Conservation (phyloP, 2,113 vertebrate genomes). For the Empidonax traillii region DNA sequence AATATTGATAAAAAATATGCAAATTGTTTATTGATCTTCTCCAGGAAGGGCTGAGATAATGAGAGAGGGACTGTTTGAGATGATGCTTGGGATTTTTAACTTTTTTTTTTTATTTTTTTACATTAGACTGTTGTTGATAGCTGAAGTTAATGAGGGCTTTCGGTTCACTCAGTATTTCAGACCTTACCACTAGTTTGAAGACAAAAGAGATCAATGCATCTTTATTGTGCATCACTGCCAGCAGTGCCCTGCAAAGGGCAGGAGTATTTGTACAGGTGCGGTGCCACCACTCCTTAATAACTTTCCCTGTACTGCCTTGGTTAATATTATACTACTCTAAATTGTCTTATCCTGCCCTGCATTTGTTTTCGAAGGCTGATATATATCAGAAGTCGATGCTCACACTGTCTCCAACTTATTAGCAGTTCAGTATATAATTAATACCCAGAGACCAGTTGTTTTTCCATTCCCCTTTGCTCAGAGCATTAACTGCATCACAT, state of each 20-base stretch:
- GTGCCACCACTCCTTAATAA: background rate
- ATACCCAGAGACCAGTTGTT: slow-evolving; percentile 18
- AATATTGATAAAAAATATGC: slow-evolving; percentile 90
- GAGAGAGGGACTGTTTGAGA: slow-evolving; percentile 55
- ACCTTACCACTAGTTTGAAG: slow-evolving; percentile 32
- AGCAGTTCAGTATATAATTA: slow-evolving; percentile 53
- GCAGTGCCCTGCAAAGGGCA: slow-evolving; percentile 29
- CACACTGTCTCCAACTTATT: slow-evolving; percentile 10
- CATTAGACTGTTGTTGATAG: slow-evolving; percentile 56
- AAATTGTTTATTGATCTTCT: slow-evolving; percentile 86
- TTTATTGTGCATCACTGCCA: slow-evolving; percentile 47
- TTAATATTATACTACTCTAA: slow-evolving; percentile 53
- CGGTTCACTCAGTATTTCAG: slow-evolving; percentile 54
- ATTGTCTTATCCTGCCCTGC: background rate
- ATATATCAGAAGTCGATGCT: slow-evolving; percentile 1
- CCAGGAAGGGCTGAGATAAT: slow-evolving; percentile 67
- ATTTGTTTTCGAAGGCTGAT: slow-evolving; percentile 19
- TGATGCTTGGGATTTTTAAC: slow-evolving; percentile 56
- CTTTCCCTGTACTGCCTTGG: background rate
- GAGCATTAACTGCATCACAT: slow-evolving; percentile 14
- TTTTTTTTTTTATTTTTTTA: background rate
- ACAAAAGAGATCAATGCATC: slow-evolving; percentile 63
- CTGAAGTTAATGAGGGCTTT: slow-evolving; percentile 68
- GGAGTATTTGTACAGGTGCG: slow-evolving; percentile 56
- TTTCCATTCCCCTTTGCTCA: background rate